Conservation (phyloP, 2,797 vertebrate genomes). For the Rhodeus uyekii region DNA sequence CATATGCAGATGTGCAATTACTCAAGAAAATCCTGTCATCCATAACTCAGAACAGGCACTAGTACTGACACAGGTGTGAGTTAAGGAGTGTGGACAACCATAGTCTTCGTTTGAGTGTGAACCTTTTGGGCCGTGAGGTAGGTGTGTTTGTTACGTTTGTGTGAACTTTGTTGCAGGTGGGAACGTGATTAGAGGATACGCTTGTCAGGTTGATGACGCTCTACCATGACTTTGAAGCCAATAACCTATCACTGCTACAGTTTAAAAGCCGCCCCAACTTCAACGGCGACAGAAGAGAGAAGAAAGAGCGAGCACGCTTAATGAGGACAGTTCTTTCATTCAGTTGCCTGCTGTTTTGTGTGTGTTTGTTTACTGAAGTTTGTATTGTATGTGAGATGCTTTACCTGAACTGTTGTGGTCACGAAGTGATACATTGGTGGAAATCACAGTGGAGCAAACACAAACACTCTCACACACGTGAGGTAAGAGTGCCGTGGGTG, state of each 20-base stretch:
- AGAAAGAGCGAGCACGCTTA: no score
- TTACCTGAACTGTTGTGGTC: slow-evolving; percentile 18
- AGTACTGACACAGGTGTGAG: slow-evolving; percentile 30
- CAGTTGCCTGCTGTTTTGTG: no score
- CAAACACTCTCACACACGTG: slow-evolving; percentile 44
- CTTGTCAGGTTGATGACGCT: no score
- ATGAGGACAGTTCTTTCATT: no score
- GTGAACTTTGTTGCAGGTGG: no score
- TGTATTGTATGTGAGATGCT: slow-evolving; percentile 11
- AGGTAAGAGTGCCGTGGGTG: slow-evolving; percentile 24
- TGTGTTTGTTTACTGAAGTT: slow-evolving; percentile 28
- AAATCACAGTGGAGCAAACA: slow-evolving; percentile 67
- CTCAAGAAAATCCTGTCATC: background rate
- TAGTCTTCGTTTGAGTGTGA: slow-evolving; percentile 6
- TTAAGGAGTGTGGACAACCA: slow-evolving; percentile 4
- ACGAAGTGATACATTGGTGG: slow-evolving; percentile 34
- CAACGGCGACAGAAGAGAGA: no score
- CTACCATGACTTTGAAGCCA: no score
- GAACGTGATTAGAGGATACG: no score
- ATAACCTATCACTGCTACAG: no score
- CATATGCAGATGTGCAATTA: slow-evolving; percentile 19
- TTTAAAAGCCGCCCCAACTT: no score
- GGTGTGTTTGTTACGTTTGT: no score
- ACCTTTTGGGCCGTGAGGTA: slow-evolving; percentile 17
- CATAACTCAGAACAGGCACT: slow-evolving; percentile 15